Percentiles rank a stretch among this genome's conserved stretches.
These are phyloP conservation scores for Rhyacophila brunnea DNA, from an alignment of 1,140 invertebrate genomes.

Conservation along the genomic window DNA sequence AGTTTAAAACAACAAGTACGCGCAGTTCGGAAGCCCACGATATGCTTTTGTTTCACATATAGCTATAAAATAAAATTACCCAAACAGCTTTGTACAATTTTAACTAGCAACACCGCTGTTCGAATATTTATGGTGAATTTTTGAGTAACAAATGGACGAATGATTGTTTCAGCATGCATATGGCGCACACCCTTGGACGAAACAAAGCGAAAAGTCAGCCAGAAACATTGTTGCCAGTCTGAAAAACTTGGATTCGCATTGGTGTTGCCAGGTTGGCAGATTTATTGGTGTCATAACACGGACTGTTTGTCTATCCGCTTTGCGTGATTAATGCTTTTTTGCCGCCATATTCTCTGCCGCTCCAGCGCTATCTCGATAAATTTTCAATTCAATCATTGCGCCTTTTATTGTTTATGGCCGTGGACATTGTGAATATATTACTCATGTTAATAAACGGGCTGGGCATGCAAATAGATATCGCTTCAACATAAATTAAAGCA, in stretches of 20 bases:
- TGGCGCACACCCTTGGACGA: background rate
- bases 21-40: no score
- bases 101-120: background rate
- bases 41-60: no score
- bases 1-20: no score
- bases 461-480: no score
- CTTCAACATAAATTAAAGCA: no score
- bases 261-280: background rate
- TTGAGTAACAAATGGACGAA: conserved; percentile 1
- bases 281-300: conserved; percentile 25
- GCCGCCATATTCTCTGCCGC: conserved; percentile 10
- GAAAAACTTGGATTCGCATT: background rate
- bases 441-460: no score
- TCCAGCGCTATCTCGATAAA: conserved; percentile 6
- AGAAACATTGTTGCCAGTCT: background rate
- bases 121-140: background rate
- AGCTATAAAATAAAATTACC: no score
- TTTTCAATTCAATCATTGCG: conserved; percentile 10
- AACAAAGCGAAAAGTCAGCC: background rate
- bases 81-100: no score
- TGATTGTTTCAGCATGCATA: background rate
- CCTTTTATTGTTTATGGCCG: no score
- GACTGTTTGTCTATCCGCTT: conserved; percentile 11
- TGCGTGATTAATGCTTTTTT: conserved; percentile 20
- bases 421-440: no score